Evolutionary conservation across 2,113 vertebrate species (phyloP), one percentile per base, ranked within the genome.

Genomic region (Scortum barcoo): DNA sequence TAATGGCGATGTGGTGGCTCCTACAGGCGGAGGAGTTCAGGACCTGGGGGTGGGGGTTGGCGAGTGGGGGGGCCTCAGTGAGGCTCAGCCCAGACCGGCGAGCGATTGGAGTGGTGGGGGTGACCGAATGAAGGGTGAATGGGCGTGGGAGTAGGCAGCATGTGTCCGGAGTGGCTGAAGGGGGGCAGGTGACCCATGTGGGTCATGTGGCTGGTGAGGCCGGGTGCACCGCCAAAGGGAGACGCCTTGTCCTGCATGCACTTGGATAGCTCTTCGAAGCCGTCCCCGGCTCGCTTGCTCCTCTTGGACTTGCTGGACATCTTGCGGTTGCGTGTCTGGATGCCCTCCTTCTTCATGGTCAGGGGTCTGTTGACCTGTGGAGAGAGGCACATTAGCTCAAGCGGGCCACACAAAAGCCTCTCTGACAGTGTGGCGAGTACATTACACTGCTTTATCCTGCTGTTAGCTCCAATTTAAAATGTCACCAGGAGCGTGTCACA

Each of bases 281-380:
- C 95, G 48, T 99, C 98, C 0, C 96, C 92, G 10, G 94, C 95
- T 88, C 98, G 97, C 89, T 97, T 98, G 96, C 93, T 96, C 92
- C 98, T 97, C 96, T 99, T 99, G 93, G 97, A 98, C 91, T 99
- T 99, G 96, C 97, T 99, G 92, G 98, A 99, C 98, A 99, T 99
- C 94, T 99, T 99, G 94, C 98, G 96, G 94, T 99, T 99, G 86
- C 98, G 96, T 30, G 98, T 99, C 96, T 99, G 98, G 91, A 99
- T 99, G 75, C 98, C 98, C 91, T 99, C 98, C 92, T 99, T 99
- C 95, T 99, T 99, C 98, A 99, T 99, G 91, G 98, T 99, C 94
- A 99, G 94, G 20, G 98, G 98, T 93, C 98, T 96, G 94, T 99
- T 99, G 92, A 99, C 97, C 98, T 99, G 91, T 82, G 86, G 91